Conservation (phyloP, 2,113 vertebrate species). For the Onychostruthus taczanowskii region DNA sequence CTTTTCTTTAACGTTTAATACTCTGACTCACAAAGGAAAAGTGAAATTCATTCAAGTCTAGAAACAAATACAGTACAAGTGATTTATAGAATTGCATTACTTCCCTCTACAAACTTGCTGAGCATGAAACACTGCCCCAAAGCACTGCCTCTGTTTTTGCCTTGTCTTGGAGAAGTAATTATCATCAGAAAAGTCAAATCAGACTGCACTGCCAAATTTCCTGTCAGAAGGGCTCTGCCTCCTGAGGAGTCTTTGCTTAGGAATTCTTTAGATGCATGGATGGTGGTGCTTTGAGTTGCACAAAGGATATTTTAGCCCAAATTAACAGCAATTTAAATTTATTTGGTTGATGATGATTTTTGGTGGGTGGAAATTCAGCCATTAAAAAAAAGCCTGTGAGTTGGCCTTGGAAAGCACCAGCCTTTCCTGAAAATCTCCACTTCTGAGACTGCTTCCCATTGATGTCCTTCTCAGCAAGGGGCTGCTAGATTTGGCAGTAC, state of each 20-base stretch:
- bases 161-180: neutral
- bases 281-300: neutral
- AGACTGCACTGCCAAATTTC: neutral
- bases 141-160: constrained; percentile 11
- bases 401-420: neutral
- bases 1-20: constrained; percentile 41
- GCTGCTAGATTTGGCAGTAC: neutral
- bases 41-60: constrained; percentile 64
- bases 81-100: constrained; percentile 58
- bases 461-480: neutral
- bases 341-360: neutral
- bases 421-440: neutral
- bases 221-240: neutral
- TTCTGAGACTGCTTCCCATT: neutral
- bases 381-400: neutral
- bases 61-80: constrained; percentile 63
- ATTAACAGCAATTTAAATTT: neutral
- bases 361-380: neutral
- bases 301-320: neutral
- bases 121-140: constrained; percentile 63
- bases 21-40: constrained; percentile 55
- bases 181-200: neutral
- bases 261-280: neutral
- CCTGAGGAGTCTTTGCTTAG: neutral
- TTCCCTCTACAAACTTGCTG: constrained; percentile 35